Base-by-base conservation (phyloP, 2,797 vertebrate genomes). In the Falco naumanni region DNA sequence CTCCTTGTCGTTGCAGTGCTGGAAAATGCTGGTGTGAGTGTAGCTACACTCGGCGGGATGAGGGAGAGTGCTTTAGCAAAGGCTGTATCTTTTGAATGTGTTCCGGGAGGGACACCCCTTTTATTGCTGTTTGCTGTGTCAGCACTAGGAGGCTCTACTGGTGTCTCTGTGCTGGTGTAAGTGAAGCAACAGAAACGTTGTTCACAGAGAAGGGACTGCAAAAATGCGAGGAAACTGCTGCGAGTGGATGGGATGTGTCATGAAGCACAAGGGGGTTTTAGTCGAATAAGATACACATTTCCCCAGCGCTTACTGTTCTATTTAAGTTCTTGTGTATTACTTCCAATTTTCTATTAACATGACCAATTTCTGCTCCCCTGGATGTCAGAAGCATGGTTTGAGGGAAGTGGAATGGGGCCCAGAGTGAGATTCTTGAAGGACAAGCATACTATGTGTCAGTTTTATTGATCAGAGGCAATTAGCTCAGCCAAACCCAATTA, bases 381-480 rank as follows among this genome's bases (percentile, higher is more conserved):
- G 61, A 93, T 94, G 63, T 89, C 75, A 69, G 61, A 88, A 78
- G 34, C 17, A 19, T 51, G 43, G 69, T 95, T 93, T 75, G 74
- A 91, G 59, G 80, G 34, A 91, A 84, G 76, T 53, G 33, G 31
- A 80, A 89, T 89, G 77, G 87, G 61, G 88, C 68, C 31, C 72
- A 60, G 59, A 71, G 71, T 93, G 82, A 81, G 74, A 78, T 66
- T 81, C 56, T 91, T 95, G 88, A 96, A 95, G 60, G 90, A 76
- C 79, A 91, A 70, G 43, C 6, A 1, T 81, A 84, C 34, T 61
- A 8, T 90, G 34, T 87, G 90, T 92, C 83, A 83, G 66, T 87
- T 92, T 85, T 96, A 94, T 95, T 96, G 96, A 95, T 96, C 90
- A 93, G 80, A 96, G 68, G 53, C 81, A 91, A 93, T 96, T 96